These are phyloP conservation scores for Dascyllus trimaculatus DNA, from an alignment of 2,113 vertebrate genomes.

Conservation along the genomic window DNA sequence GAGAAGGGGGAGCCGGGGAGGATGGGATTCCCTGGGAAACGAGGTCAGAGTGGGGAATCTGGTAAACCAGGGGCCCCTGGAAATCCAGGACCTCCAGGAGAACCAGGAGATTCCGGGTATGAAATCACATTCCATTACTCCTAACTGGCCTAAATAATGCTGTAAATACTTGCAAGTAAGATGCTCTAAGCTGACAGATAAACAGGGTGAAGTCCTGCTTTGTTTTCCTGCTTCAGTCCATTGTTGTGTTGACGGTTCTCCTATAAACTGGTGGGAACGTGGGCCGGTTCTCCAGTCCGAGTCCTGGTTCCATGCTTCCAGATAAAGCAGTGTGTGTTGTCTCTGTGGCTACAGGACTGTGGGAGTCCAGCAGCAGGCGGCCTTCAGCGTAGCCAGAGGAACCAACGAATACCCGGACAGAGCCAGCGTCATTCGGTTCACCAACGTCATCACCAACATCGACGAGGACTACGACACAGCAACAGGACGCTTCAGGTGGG, in stretches of 20 bases:
- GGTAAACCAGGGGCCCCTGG: conserved; percentile 22
- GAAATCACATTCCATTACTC: neutral
- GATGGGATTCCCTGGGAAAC: conserved; percentile 42
- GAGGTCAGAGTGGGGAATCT: conserved; percentile 50
- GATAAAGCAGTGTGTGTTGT: neutral
- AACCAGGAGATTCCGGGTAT: conserved; percentile 56
- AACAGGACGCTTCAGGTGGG: conserved; percentile 64
- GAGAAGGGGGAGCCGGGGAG: conserved; percentile 31
- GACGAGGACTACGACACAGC: conserved; percentile 31
- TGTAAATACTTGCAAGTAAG: no score
- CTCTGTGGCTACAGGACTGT: conserved; percentile 14
- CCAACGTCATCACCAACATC: conserved; percentile 68
- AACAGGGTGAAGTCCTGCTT: no score
- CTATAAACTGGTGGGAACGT: no score
- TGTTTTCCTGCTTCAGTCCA: no score
- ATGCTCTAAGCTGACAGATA: neutral
- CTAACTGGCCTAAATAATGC: no score
- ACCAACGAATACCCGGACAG: neutral
- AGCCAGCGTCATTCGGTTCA: conserved; percentile 51
- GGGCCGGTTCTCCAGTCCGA: no score
- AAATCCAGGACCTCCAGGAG: neutral
- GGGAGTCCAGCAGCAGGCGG: conserved; percentile 22
- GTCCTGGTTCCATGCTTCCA: no score
- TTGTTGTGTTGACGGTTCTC: no score
- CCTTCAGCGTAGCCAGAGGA: conserved; percentile 70